Evolutionary conservation across 2,797 vertebrate species (phyloP).

Genomic region (Amphiprion clarkii): DNA sequence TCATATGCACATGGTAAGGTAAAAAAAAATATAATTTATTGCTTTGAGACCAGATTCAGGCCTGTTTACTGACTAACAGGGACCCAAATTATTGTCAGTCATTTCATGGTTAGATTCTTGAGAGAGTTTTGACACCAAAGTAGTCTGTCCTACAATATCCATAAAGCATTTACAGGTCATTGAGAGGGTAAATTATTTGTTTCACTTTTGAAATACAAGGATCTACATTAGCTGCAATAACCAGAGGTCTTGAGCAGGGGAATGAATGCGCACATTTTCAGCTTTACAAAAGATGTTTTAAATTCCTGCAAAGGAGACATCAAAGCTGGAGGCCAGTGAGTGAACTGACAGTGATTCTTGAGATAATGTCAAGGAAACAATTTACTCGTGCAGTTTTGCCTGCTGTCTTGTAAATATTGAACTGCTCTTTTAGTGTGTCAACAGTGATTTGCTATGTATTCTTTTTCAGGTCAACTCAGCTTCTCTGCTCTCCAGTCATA

Average conservation of each 20-base stretch:
- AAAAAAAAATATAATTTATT: no score
- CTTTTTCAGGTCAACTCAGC: not conserved
- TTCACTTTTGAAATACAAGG: no score
- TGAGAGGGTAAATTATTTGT: no score
- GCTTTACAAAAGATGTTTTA: conserved; percentile 14
- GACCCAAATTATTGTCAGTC: no score
- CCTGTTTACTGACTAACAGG: no score
- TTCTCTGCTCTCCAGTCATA: not conserved
- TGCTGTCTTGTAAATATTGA: conserved; percentile 31
- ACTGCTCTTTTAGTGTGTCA: conserved; percentile 30
- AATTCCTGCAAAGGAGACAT: conserved; percentile 13
- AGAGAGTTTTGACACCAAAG: not conserved
- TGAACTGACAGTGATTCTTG: conserved; percentile 25
- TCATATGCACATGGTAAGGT: no score
- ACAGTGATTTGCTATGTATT: conserved; percentile 11
- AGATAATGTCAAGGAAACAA: conserved; percentile 33
- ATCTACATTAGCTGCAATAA: not conserved
- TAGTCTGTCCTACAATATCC: not conserved
- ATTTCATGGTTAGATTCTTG: no score
- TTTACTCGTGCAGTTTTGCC: conserved; percentile 22
- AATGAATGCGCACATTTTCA: not conserved
- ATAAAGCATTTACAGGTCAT: not conserved
- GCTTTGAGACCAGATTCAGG: not conserved
- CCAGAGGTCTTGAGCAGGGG: not conserved
- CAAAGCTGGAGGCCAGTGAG: conserved; percentile 15